Conservation (phyloP, 2,888 invertebrate genomes). For the Tenthredo mesomela region DNA sequence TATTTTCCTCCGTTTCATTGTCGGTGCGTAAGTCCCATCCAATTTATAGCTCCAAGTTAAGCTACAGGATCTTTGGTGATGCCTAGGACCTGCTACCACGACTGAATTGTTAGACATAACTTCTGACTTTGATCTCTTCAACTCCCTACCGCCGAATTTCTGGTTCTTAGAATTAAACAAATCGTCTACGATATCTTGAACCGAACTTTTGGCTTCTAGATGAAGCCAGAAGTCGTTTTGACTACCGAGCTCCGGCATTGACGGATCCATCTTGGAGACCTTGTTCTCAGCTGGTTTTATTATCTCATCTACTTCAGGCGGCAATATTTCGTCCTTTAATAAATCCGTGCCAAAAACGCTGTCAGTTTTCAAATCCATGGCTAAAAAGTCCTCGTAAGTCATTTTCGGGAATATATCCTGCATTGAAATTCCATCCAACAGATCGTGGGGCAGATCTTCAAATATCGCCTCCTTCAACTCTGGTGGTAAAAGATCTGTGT, state of each 20-base stretch:
- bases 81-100: constrained; percentile 78
- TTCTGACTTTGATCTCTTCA: constrained; percentile 85
- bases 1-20: constrained; percentile 86
- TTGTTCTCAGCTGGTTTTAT: constrained; percentile 67
- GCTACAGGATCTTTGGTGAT: constrained; percentile 85
- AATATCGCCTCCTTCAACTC: constrained; percentile 93
- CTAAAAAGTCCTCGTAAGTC: constrained; percentile 85
- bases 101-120: constrained; percentile 79
- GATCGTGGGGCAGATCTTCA: constrained; percentile 90
- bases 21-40: constrained; percentile 82
- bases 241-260: constrained; percentile 68
- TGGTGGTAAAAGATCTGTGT: constrained; percentile 90
- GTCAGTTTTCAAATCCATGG: constrained; percentile 83
- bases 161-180: constrained; percentile 79
- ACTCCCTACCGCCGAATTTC: constrained; percentile 78
- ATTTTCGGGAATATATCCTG: constrained; percentile 90
- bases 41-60: constrained; percentile 86
- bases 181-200: constrained; percentile 81
- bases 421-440: constrained; percentile 91
- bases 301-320: constrained; percentile 70
- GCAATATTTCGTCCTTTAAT: constrained; percentile 71
- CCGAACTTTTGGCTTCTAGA: constrained; percentile 79
- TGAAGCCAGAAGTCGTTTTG: constrained; percentile 74
- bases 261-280: constrained; percentile 66
- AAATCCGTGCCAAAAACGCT: constrained; percentile 78